Conservation (phyloP, 2,797 vertebrate genomes). For the Semotilus atromaculatus region DNA sequence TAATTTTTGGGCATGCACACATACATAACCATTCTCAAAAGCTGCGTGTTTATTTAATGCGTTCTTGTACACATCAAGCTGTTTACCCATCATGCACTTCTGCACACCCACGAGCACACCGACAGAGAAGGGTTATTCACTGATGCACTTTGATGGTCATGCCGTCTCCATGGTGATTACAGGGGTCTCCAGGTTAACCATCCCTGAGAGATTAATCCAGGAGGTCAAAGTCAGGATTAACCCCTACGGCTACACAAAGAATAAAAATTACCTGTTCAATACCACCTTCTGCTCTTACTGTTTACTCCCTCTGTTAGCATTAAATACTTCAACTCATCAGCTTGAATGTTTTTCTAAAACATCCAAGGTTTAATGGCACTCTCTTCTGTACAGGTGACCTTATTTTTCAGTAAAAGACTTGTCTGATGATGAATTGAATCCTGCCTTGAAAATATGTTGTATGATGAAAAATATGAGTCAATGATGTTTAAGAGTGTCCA, state of each 20-base stretch:
- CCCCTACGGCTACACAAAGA: constrained; percentile 40
- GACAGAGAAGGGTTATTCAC: constrained; percentile 12
- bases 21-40: background rate
- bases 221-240: constrained; percentile 56
- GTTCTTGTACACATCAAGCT: constrained; percentile 1
- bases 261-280: constrained; percentile 47
- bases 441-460: background rate
- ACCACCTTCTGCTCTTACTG: constrained; percentile 13
- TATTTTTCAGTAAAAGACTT: background rate
- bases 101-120: background rate
- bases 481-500: background rate
- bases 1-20: background rate
- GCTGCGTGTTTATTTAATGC: background rate
- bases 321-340: constrained; percentile 17
- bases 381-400: background rate
- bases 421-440: background rate
- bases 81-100: constrained; percentile 20
- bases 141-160: constrained; percentile 27
- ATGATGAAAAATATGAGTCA: background rate
- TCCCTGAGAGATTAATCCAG: constrained; percentile 54
- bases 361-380: background rate
- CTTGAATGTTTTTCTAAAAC: background rate
- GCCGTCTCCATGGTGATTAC: constrained; percentile 40
- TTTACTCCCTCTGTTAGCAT: constrained; percentile 17
- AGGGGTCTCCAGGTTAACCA: constrained; percentile 30